These are phyloP conservation scores for Thunnus maccoyii DNA, from an alignment of 2,113 vertebrate species.

Conservation along the genomic window DNA sequence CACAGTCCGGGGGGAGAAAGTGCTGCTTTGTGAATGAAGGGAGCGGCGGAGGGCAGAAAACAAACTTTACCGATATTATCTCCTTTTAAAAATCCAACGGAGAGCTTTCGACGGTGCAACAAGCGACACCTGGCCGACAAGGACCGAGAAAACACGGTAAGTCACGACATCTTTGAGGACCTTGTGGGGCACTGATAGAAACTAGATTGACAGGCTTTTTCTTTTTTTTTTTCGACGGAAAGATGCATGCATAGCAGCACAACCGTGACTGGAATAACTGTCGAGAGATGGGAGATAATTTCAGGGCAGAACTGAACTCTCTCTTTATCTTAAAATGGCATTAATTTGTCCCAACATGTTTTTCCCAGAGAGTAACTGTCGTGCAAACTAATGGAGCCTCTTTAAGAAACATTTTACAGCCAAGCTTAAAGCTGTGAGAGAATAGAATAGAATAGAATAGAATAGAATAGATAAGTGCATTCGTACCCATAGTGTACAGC, in stretches of 20 bases:
- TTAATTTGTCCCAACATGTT: background rate
- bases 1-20: constrained; percentile 79
- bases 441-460: too few species aligned
- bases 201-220: constrained; percentile 55
- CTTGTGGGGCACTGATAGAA: constrained; percentile 35
- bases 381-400: constrained; percentile 5
- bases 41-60: constrained; percentile 73
- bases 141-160: constrained; percentile 50
- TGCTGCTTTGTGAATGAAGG: constrained; percentile 84
- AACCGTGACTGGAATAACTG: constrained; percentile 81
- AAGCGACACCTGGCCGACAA: constrained; percentile 26
- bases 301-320: constrained; percentile 20
- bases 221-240: constrained; percentile 46
- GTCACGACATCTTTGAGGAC: constrained; percentile 33
- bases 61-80: constrained; percentile 64
- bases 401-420: background rate
- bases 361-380: background rate
- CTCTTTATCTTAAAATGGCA: background rate
- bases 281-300: constrained; percentile 46
- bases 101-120: constrained; percentile 12
- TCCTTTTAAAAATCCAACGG: background rate
- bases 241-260: constrained; percentile 70
- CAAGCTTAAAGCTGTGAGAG: background rate
- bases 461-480: too few species aligned
- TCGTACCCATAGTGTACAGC: too few species aligned